These are phyloP conservation scores for Celastrina argiolus DNA, from an alignment of 2,888 invertebrate genomes.

Conservation along the genomic window DNA sequence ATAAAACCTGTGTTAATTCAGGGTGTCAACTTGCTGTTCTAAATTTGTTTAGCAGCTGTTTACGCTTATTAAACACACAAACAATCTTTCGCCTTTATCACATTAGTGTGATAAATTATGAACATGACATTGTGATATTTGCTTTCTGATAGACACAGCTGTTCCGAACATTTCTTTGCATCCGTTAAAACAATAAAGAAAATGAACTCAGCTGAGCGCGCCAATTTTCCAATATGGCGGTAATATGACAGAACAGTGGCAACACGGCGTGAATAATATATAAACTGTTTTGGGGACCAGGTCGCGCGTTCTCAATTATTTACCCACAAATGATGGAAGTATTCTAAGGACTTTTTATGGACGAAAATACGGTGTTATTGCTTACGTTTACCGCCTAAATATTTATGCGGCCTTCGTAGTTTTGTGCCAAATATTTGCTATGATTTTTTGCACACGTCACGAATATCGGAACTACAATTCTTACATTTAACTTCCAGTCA, in stretches of 20 bases:
- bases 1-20: too few species aligned
- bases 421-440: background rate
- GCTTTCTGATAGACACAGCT: background rate
- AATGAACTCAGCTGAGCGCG: slow-evolving; percentile 58
- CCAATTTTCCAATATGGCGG: slow-evolving; percentile 71
- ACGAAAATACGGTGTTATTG: slow-evolving; percentile 34
- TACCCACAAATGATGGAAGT: slow-evolving; percentile 70
- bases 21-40: too few species aligned
- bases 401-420: slow-evolving; percentile 4
- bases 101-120: background rate
- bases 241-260: slow-evolving; percentile 74
- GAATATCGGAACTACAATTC: too few species aligned
- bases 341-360: slow-evolving; percentile 44
- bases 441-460: background rate
- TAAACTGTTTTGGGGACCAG: slow-evolving; percentile 57
- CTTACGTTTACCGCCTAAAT: slow-evolving; percentile 20
- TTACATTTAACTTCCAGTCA: too few species aligned
- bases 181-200: slow-evolving; percentile 17
- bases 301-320: slow-evolving; percentile 68
- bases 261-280: slow-evolving; percentile 72
- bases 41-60: too few species aligned
- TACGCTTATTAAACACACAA: background rate
- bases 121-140: background rate
- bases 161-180: background rate
- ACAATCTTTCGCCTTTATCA: background rate